Conservation (phyloP, 92 coral and sea anemone genomes). For the Porites evermanni region DNA sequence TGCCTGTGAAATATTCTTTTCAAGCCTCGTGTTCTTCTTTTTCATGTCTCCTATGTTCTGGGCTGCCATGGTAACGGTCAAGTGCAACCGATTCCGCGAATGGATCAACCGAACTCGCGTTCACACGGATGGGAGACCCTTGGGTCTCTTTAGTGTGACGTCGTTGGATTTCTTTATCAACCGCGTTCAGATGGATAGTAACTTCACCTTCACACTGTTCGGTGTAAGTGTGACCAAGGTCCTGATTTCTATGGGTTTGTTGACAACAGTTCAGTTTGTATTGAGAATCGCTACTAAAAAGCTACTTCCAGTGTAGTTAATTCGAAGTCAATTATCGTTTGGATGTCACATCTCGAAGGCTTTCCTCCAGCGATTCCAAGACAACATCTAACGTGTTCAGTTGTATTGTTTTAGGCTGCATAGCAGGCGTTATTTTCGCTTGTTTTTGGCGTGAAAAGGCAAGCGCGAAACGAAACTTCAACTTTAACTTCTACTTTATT, state of each 20-base stretch:
- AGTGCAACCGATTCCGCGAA: conserved; percentile 54
- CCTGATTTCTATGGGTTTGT: conserved; percentile 42
- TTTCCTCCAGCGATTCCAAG: no score
- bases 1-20: conserved; percentile 52
- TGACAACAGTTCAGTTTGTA: conserved; percentile 57
- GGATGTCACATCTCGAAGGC: no score
- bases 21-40: conserved; percentile 52
- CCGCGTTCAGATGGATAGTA: conserved; percentile 52
- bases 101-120: conserved; percentile 50
- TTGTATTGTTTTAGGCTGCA: no score
- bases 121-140: conserved; percentile 36
- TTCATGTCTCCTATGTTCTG: conserved; percentile 55
- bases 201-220: conserved; percentile 53
- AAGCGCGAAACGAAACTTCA: no score
- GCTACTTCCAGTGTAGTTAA: conserved; percentile 12
- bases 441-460: no score
- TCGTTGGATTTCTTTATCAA: conserved; percentile 59
- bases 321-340: no score
- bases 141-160: conserved; percentile 27
- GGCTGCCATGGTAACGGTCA: conserved; percentile 61
- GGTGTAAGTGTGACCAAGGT: conserved; percentile 45
- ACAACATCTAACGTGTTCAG: no score
- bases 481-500: no score
- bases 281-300: conserved; percentile 36
- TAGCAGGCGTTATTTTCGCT: no score